phyloP scores from a whole-genome alignment of 1,140 invertebrate species.

The Tribolium castaneum region DNA sequence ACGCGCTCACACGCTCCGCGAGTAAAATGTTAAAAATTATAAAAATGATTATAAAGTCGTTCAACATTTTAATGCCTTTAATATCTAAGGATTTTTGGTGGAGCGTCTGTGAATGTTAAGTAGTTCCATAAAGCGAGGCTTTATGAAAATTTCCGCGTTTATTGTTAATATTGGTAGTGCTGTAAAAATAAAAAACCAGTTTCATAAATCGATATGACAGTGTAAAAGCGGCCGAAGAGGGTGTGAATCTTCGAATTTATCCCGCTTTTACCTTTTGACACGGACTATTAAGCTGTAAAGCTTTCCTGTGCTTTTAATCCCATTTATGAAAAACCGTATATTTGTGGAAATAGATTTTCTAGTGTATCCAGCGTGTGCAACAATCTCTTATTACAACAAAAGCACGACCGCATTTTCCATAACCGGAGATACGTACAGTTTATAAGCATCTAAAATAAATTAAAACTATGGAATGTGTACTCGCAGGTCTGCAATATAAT shows the following conservation, averaged over 20 bases:
- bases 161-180: neutral
- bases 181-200: neutral
- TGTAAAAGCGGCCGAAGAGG: neutral
- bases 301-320: conserved; percentile 5
- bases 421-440: conserved; percentile 14
- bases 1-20: no score
- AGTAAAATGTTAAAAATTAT: neutral
- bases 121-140: neutral
- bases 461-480: conserved; percentile 10
- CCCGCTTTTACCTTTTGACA: neutral
- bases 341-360: conserved; percentile 20
- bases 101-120: neutral
- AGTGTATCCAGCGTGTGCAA: neutral
- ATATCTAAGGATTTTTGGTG: neutral
- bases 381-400: conserved; percentile 17
- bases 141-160: neutral
- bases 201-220: neutral
- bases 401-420: conserved; percentile 21
- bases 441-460: conserved; percentile 28
- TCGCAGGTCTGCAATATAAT: neutral
- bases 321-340: conserved; percentile 31
- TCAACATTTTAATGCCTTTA: neutral
- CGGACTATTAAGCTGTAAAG: neutral
- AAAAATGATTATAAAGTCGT: neutral
- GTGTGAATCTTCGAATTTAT: conserved; percentile 17